Base-by-base conservation (phyloP, 2,797 vertebrate genomes). In the Vespertilio murinus region DNA sequence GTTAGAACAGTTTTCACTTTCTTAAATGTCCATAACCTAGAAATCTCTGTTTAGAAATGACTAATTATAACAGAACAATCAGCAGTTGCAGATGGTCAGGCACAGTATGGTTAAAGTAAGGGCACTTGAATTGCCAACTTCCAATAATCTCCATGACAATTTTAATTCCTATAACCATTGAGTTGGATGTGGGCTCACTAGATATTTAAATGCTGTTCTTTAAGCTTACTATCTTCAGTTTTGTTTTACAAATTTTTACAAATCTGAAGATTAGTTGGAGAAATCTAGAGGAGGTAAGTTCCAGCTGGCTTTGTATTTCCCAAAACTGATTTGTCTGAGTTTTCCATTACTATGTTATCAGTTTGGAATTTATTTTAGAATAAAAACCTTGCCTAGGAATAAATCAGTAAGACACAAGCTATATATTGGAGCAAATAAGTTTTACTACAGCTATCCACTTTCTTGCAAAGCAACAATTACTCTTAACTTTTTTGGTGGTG, bases 321-420 rank as follows among this genome's bases (percentile, higher is more conserved):
- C 12, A 11, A 52, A 90, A 47, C n/a, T 65, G 20, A 73, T 77
- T 92, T 77, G 35, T 90, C n/a, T 81, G 45, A 92, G 38, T 82
- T 90, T 93, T 65, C 33, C 33, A 88, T 88, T 52, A 71, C 28
- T 84, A 3, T 80, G 83, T 67, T 94, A 82, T 71, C 52, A 45
- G 14, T 78, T 93, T 30, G 78, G 56, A 93, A 61, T 92, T 90
- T 88, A 93, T 67, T 88, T 90, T 80, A 84, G 52, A 94, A 90
- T 95, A 77, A 90, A 95, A 49, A 61, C 18, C 33, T 75, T 65
- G 3, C 70, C 47, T 71, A 81, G n/a, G 73, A 91, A 93, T 91
- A 93, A 91, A 61, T 73, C 33, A 17, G n/a, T 70, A 75, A 90
- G 64, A 70, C 35, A 67, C 78, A 83, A 69, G 23, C 73, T 70